Evolutionary conservation across 2,113 vertebrate species (phyloP), one percentile per base, ranked within the genome.

Genomic region (Pituophis catenifer): DNA sequence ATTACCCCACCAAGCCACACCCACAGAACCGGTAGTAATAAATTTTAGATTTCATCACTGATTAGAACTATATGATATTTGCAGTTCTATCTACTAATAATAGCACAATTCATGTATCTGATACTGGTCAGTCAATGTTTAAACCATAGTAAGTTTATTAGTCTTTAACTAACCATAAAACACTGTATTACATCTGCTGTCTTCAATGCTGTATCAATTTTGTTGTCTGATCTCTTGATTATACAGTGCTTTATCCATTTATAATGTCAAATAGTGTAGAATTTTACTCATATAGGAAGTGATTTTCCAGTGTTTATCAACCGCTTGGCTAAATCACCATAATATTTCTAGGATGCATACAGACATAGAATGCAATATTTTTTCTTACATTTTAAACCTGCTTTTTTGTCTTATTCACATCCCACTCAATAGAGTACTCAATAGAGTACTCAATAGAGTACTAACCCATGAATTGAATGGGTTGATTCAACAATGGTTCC

Each of bases 251-350:
- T 90, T 8, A 3, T 3, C 91, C 86, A 88, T 89, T 38, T 0
- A 0, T 0, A 54, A 91, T 58, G 59, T 44, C 0, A 0, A 12
- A 17, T 15, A 54, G 5, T 5, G 58, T 3, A 90, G 1, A 26
- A 92, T 48, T 88, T 88, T 91, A 89, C 86, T 75, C 92, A 70
- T 55, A 89, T 50, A 75, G 75, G 57, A 94, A 93, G 17, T 1
- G 1, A 58, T 15, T 88, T 65, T 59, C n/a, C 62, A 8, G 85
- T 38, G 29, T 9, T n/a, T 90, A 86, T 92, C 1, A 65, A 50
- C 26, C 2, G 59, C 87, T 50, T 90, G 89, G 55, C 0, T 0
- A 50, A 44, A 75, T n/a, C 1, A 91, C 50, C 88, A 50, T 24
- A 3, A 3, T 57, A 94, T 58, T 48, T 90, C 11, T 65, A 33